phyloP scores from a whole-genome alignment of 2,797 vertebrate genomes.

The Anguilla anguilla region DNA sequence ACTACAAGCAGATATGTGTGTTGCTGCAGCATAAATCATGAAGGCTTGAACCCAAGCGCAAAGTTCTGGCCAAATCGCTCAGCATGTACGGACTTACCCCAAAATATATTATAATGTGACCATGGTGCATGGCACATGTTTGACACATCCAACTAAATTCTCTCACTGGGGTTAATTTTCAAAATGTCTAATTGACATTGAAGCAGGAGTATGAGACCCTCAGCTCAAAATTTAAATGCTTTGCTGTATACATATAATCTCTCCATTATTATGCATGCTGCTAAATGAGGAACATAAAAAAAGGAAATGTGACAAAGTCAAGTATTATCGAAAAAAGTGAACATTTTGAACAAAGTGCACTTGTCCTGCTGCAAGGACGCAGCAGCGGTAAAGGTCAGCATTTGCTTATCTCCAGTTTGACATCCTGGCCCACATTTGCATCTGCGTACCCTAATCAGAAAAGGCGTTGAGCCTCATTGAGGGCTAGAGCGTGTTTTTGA shows the following conservation, averaged over 20 bases:
- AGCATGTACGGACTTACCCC: too few species aligned
- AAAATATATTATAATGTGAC: neutral
- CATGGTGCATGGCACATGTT: neutral
- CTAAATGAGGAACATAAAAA: neutral
- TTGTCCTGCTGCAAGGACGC: neutral
- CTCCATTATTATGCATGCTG: neutral
- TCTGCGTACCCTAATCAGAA: conserved; percentile 52
- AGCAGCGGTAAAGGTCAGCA: conserved; percentile 43
- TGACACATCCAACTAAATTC: neutral
- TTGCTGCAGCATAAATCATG: conserved; percentile 45
- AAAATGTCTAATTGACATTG: too few species aligned
- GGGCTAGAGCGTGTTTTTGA: conserved; percentile 28
- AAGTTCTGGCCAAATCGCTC: neutral
- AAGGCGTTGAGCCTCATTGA: conserved; percentile 24
- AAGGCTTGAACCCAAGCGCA: conserved; percentile 27
- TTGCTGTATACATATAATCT: neutral
- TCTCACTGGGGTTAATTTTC: too few species aligned
- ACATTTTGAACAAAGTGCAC: neutral
- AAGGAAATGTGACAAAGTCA: conserved; percentile 21
- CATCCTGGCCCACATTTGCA: conserved; percentile 67
- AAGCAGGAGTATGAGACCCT: neutral
- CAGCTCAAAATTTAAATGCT: neutral
- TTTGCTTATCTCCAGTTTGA: conserved; percentile 71
- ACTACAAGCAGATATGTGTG: conserved; percentile 75
- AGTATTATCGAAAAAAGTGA: conserved; percentile 12